A percentile compares a stretch with the other conserved stretches of the same genome.
Evolutionary conservation across 2,888 invertebrate species (phyloP).

Genomic region (Lycia hirtaria): DNA sequence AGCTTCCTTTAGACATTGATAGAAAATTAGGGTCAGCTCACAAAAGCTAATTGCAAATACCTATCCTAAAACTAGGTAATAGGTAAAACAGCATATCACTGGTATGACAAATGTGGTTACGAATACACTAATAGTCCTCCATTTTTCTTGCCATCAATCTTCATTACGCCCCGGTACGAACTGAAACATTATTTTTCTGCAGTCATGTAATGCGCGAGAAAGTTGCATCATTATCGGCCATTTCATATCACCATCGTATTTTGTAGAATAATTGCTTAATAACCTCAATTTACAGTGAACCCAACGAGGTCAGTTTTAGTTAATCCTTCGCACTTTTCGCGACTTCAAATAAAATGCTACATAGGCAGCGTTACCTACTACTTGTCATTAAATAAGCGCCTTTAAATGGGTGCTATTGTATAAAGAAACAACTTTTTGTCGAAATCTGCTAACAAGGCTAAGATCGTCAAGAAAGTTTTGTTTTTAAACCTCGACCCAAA

Average conservation of each 20-base stretch:
- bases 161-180: constrained; percentile 77
- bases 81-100: constrained; percentile 37
- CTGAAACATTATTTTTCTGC: constrained; percentile 66
- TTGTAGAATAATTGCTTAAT: constrained; percentile 31
- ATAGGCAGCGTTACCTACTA: too few relatives aligned
- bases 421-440: too few relatives aligned
- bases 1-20: too few relatives aligned
- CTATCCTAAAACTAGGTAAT: neutral
- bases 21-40: constrained; percentile 1
- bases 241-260: constrained; percentile 35
- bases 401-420: too few relatives aligned
- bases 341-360: neutral
- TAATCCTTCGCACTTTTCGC: too few relatives aligned
- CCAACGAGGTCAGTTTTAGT: neutral
- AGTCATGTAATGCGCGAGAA: constrained; percentile 66
- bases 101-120: constrained; percentile 57
- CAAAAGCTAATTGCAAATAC: constrained; percentile 9
- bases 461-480: too few relatives aligned
- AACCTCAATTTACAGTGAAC: constrained; percentile 1
- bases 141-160: constrained; percentile 75
- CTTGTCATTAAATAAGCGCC: too few relatives aligned
- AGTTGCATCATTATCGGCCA: constrained; percentile 71
- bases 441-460: too few relatives aligned
- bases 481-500: too few relatives aligned
- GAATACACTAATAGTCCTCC: constrained; percentile 60